phyloP scores from a whole-genome alignment of 2,113 vertebrate species.

The Chiloscyllium plagiosum region DNA sequence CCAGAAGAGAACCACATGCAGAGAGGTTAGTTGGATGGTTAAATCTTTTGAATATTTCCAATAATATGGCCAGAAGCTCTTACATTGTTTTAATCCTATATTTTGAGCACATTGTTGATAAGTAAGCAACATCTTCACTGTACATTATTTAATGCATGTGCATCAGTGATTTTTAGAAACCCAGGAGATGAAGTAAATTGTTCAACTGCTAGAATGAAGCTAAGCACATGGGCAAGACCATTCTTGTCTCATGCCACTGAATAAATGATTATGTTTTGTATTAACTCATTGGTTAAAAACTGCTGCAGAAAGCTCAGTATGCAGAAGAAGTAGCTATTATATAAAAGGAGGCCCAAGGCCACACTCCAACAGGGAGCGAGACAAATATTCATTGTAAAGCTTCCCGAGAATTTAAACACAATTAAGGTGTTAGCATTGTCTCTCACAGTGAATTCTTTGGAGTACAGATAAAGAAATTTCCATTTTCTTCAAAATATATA shows the following conservation, averaged over 20 bases:
- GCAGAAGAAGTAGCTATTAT: not conserved
- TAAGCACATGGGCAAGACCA: not conserved
- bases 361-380: not conserved
- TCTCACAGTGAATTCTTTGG: not conserved
- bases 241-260: not conserved
- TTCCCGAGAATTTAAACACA: not conserved
- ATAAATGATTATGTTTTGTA: not conserved
- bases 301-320: constrained; percentile 1
- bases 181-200: not conserved
- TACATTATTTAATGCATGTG: not conserved
- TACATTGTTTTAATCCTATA: not conserved
- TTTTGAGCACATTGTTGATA: not conserved
- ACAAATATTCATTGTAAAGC: constrained; percentile 12
- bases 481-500: constrained; percentile 22
- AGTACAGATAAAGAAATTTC: not conserved
- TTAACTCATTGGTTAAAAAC: not conserved
- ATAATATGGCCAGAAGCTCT: not conserved
- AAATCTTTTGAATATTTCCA: not conserved
- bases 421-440: not conserved
- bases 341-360: constrained; percentile 26
- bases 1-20: not conserved
- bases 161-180: not conserved
- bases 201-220: not conserved
- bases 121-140: not conserved
- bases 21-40: not conserved